These are phyloP conservation scores for Erethizon dorsatum DNA, from an alignment of 2,797 vertebrate genomes.

Conservation along the genomic window DNA sequence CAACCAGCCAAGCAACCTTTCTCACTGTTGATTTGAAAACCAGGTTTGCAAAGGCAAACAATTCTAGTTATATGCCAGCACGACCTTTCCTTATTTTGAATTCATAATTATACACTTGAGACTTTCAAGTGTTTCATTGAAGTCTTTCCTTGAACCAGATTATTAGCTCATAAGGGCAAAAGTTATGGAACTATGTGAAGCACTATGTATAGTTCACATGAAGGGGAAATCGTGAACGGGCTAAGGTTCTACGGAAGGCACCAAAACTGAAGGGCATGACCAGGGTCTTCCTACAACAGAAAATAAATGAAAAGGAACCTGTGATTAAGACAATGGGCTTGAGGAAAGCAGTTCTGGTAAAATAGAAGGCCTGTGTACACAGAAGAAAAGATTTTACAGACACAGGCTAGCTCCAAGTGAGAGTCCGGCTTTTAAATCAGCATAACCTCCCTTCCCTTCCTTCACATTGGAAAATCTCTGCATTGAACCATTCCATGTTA, in stretches of 20 bases:
- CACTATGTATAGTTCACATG: not conserved
- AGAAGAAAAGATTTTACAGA: not conserved
- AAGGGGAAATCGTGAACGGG: not conserved
- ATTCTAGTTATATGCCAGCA: not conserved
- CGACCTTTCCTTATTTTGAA: slow-evolving; percentile 19
- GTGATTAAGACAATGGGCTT: not conserved
- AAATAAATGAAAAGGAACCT: not conserved
- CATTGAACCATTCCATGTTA: not conserved
- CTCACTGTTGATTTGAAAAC: not conserved
- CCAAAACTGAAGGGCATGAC: not conserved
- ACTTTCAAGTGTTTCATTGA: slow-evolving; percentile 3
- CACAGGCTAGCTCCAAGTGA: not conserved
- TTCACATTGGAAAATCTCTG: not conserved
- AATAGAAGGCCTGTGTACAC: not conserved
- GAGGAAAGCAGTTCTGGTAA: not conserved
- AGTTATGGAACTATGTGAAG: not conserved
- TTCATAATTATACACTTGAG: not conserved
- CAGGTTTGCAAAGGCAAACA: not conserved
- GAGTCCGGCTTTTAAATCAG: not conserved
- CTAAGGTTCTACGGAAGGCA: not conserved
- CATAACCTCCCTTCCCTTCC: not conserved
- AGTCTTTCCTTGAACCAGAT: not conserved
- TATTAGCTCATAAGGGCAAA: slow-evolving; percentile 2
- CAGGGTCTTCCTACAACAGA: not conserved
- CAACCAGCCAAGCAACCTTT: not conserved